Evolutionary conservation across 2,888 invertebrate genomes (phyloP).

Genomic region (Odontocolon sp.): DNA sequence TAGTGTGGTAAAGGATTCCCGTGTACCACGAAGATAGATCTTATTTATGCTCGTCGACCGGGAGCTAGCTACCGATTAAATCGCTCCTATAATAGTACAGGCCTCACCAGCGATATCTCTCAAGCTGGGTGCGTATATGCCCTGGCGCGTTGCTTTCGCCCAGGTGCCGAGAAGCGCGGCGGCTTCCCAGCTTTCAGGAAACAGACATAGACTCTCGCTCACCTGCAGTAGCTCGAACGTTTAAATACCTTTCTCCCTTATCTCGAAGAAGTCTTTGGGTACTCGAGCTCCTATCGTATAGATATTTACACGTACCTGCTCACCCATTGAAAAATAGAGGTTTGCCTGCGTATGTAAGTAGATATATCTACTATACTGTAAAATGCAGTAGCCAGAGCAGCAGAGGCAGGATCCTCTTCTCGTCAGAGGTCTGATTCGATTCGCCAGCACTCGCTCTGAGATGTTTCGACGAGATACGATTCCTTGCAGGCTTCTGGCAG

Average conservation of each 20-base stretch:
- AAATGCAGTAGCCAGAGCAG: constrained; percentile 49
- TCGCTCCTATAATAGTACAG: constrained; percentile 65
- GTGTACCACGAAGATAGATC: constrained; percentile 78
- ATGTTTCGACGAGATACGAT: constrained; percentile 59
- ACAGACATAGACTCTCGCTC: constrained; percentile 23
- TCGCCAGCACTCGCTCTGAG: constrained; percentile 45
- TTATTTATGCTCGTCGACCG: constrained; percentile 78
- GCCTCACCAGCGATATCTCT: constrained; percentile 36
- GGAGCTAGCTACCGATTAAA: constrained; percentile 76
- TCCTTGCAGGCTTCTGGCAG: constrained; percentile 55
- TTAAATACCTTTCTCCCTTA: constrained; percentile 49
- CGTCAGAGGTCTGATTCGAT: constrained; percentile 58
- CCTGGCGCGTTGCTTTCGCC: constrained; percentile 67
- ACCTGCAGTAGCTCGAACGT: constrained; percentile 52
- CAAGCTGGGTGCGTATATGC: constrained; percentile 5
- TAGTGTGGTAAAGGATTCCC: constrained; percentile 77
- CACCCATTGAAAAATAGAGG: constrained; percentile 12
- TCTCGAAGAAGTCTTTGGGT: constrained; percentile 19
- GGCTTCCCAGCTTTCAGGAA: constrained; percentile 46
- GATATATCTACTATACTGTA: neutral
- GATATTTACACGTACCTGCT: constrained; percentile 19
- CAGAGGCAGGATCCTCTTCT: constrained; percentile 42
- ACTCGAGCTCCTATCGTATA: constrained; percentile 21
- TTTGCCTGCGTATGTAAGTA: too few species aligned
- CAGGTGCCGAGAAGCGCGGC: constrained; percentile 64